These are phyloP conservation scores for Cladopsammia gracilis DNA, from an alignment of 64 coral and sea anemone genomes.

Conservation along the genomic window DNA sequence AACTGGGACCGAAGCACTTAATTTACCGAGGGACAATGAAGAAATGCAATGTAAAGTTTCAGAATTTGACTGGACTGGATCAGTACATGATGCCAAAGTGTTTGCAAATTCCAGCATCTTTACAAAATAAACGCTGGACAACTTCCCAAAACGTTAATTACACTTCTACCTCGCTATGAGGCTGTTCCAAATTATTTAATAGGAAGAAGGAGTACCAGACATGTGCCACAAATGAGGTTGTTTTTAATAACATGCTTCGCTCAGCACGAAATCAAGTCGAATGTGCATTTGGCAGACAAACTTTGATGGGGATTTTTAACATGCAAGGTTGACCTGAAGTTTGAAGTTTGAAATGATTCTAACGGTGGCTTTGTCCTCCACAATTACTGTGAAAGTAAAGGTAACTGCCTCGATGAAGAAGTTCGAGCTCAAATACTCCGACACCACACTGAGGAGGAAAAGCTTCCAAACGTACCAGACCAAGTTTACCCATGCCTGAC, in stretches of 20 bases:
- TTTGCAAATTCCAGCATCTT: slow-evolving; percentile 8
- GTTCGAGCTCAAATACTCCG: neutral
- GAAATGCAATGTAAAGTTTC: neutral
- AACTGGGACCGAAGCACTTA: neutral
- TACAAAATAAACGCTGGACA: slow-evolving; percentile 3
- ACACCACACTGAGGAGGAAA: neutral
- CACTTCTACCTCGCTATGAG: neutral
- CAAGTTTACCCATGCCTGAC: too few species aligned
- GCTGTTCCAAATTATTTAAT: neutral
- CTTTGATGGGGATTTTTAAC: slow-evolving; percentile 2
- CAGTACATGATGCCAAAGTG: neutral
- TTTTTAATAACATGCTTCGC: neutral
- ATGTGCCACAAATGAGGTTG: neutral
- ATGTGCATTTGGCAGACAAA: neutral
- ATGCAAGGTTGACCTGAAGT: neutral
- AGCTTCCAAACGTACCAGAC: neutral
- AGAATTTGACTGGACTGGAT: neutral
- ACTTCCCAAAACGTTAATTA: neutral
- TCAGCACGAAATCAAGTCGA: slow-evolving; percentile 8
- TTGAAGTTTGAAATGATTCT: too few species aligned
- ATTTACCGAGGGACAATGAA: neutral
- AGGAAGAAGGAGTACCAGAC: neutral
- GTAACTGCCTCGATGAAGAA: neutral
- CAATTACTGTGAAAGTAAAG: neutral
- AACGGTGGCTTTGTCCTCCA: too few species aligned